phyloP scores from a whole-genome alignment of 2,113 vertebrate genomes.

The Pampusana beccarii region DNA sequence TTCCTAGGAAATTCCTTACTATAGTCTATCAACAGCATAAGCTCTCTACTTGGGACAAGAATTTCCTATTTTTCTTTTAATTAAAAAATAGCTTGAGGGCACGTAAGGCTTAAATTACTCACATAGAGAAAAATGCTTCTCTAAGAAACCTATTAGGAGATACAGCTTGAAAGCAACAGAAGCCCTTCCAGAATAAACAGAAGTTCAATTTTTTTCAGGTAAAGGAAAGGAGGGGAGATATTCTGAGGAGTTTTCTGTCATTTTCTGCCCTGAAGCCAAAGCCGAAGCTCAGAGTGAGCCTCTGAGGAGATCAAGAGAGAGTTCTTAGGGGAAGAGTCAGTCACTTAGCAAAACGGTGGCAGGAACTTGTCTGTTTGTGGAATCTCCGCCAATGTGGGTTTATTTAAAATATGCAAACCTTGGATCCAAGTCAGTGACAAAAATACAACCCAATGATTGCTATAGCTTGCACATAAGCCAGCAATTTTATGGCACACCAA shows the following conservation, averaged over 20 bases:
- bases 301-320: not conserved
- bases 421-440: not conserved
- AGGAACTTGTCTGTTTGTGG: not conserved
- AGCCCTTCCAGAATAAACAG: slow-evolving; percentile 39
- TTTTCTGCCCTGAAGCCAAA: not conserved
- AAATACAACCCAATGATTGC: not conserved
- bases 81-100: slow-evolving; percentile 39
- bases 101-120: not conserved
- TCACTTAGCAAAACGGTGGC: not conserved
- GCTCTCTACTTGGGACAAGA: not conserved
- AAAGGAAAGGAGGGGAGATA: not conserved
- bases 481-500: not conserved
- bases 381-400: not conserved
- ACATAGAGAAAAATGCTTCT: slow-evolving; percentile 23
- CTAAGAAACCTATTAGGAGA: slow-evolving; percentile 55
- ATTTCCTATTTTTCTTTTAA: slow-evolving; percentile 42
- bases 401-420: not conserved
- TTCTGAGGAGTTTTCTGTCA: not conserved
- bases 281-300: not conserved
- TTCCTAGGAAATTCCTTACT: slow-evolving; percentile 9
- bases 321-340: not conserved
- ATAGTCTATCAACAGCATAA: slow-evolving; percentile 14
- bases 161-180: slow-evolving; percentile 35
- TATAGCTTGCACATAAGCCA: not conserved
- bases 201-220: slow-evolving; percentile 13